Percentiles rank a stretch among this genome's conserved stretches.
phyloP scores from a whole-genome alignment of 2,888 invertebrate species.

The Tenthredo amoena region DNA sequence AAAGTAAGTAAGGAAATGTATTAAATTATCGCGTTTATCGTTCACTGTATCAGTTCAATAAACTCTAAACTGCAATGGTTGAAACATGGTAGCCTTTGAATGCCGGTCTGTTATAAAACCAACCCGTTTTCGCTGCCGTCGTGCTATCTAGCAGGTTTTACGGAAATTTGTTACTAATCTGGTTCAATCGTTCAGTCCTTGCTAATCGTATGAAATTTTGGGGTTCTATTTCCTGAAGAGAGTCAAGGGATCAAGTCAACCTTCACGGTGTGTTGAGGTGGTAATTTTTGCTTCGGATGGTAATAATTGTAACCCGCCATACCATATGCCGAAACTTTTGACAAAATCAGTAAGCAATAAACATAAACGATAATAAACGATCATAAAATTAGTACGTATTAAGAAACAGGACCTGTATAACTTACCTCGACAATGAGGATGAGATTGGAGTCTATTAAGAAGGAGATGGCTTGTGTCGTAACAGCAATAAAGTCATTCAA shows the following conservation, averaged over 20 bases:
- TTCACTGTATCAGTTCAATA: conserved; percentile 40
- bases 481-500: not conserved
- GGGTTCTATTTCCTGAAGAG: not conserved
- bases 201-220: not conserved
- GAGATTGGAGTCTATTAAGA: not conserved
- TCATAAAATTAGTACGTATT: not conserved
- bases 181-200: not conserved
- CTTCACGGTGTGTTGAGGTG: not conserved
- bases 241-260: conserved; percentile 9
- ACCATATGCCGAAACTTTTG: not conserved
- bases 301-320: not conserved
- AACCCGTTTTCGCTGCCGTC: conserved; percentile 11
- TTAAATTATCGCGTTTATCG: not conserved
- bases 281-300: conserved; percentile 11
- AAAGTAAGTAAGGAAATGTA: not conserved
- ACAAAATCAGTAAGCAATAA: not conserved
- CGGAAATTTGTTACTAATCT: not conserved
- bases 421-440: not conserved
- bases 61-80: not conserved
- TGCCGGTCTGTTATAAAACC: conserved; percentile 27
- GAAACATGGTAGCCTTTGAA: not conserved
- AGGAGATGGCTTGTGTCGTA: not conserved
- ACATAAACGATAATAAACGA: not conserved
- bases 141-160: not conserved
- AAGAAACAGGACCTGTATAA: not conserved